Evolutionary conservation across 1,140 invertebrate genomes (phyloP).

Genomic region (Papilio helenus): DNA sequence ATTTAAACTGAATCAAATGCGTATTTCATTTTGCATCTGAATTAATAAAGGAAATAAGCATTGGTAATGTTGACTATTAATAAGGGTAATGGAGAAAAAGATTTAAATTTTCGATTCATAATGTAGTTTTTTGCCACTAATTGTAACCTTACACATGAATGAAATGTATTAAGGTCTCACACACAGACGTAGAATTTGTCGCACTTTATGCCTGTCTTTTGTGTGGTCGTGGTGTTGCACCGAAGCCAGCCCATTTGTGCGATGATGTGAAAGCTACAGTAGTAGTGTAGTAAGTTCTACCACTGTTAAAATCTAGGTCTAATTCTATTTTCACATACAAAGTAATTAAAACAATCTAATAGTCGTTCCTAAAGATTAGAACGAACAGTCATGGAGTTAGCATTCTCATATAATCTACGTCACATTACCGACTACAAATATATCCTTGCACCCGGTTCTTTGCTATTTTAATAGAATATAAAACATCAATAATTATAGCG

Average conservation of each 20-base stretch:
- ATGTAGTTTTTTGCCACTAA: not conserved
- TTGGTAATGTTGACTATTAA: not conserved
- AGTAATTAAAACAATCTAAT: no score
- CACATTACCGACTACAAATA: slow-evolving; percentile 13
- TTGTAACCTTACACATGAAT: no score
- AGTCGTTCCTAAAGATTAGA: no score
- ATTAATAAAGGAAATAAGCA: not conserved
- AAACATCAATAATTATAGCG: slow-evolving; percentile 29
- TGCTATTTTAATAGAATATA: slow-evolving; percentile 16
- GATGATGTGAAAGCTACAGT: no score
- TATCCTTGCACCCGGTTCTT: not conserved
- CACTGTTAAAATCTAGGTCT: no score
- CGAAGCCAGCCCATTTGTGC: no score
- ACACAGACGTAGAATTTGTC: no score
- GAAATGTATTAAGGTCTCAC: no score
- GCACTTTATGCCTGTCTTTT: no score
- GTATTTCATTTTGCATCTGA: not conserved
- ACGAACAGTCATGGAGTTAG: not conserved
- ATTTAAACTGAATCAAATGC: slow-evolving; percentile 1
- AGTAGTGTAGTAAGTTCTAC: no score
- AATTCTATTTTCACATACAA: no score
- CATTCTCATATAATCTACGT: not conserved
- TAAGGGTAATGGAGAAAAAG: not conserved
- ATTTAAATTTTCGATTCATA: not conserved
- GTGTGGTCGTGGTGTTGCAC: no score